Percentiles rank a stretch among this genome's conserved stretches.
Conservation (phyloP, 2,888 invertebrate genomes). For the Xylota sylvarum region DNA sequence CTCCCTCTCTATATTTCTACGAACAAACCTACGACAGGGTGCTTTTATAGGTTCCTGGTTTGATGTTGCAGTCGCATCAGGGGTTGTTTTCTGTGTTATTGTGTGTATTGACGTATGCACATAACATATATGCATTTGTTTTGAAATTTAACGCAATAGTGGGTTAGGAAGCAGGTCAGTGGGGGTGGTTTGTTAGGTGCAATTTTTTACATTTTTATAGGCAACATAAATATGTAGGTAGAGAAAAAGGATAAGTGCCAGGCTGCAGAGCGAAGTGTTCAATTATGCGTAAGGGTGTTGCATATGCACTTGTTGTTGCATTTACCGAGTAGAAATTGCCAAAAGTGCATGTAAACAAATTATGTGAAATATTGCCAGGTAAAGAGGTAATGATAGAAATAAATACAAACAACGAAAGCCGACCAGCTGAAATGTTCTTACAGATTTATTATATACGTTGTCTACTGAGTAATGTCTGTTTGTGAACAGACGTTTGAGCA, state of each 20-base stretch:
- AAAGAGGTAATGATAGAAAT: neutral
- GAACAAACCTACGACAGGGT: conserved; percentile 4
- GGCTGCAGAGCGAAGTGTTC: conserved; percentile 48
- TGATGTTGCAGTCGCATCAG: conserved; percentile 54
- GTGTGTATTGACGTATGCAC: neutral
- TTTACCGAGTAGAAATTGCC: conserved; percentile 19
- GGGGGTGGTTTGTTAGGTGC: conserved; percentile 43
- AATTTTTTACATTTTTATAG: conserved; percentile 47
- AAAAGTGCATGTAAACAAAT: conserved; percentile 48
- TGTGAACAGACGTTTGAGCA: too few species aligned
- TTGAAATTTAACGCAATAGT: conserved; percentile 65
- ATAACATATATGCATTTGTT: conserved; percentile 56
- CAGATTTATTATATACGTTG: too few species aligned
- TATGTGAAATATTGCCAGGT: conserved; percentile 28
- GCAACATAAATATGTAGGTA: conserved; percentile 31
- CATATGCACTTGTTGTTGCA: conserved; percentile 69
- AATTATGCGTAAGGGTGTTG: conserved; percentile 72
- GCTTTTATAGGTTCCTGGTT: conserved; percentile 65
- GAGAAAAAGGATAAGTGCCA: conserved; percentile 12
- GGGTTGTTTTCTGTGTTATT: neutral
- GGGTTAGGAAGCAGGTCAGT: conserved; percentile 67
- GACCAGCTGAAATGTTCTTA: too few species aligned
- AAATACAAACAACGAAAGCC: too few species aligned
- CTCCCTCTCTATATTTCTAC: conserved; percentile 10
- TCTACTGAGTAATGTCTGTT: too few species aligned